These are phyloP conservation scores for Periophthalmodon schlosseri DNA, from an alignment of 2,113 vertebrate species.

Conservation along the genomic window DNA sequence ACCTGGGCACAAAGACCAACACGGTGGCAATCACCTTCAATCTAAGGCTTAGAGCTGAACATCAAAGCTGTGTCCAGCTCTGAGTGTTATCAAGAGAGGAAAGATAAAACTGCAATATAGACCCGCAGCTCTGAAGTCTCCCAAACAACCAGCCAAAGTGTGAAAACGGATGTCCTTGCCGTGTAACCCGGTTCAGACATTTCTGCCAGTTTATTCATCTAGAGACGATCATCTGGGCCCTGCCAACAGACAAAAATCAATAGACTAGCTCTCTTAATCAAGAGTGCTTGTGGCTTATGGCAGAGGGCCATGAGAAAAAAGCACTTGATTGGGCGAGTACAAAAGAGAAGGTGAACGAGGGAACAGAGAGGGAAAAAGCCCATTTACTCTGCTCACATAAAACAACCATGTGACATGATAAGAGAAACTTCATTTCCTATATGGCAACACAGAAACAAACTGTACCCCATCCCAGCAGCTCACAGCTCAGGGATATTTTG, in stretches of 20 bases:
- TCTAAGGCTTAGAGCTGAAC: not conserved
- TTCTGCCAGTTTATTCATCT: constrained; percentile 13
- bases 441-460: constrained; percentile 25
- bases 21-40: not conserved
- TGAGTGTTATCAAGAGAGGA: not conserved
- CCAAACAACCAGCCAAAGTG: not conserved
- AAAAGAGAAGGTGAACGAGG: constrained; percentile 43
- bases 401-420: not conserved
- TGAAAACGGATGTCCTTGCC: constrained; percentile 36
- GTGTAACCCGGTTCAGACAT: constrained; percentile 29
- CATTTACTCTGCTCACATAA: not conserved
- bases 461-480: constrained; percentile 28
- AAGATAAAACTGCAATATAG: not conserved
- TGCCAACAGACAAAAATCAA: constrained; percentile 60
- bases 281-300: constrained; percentile 59
- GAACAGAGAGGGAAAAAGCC: constrained; percentile 14
- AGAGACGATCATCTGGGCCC: constrained; percentile 36
- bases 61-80: not conserved
- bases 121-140: not conserved
- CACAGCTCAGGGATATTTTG: constrained; percentile 36
- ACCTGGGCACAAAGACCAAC: not conserved
- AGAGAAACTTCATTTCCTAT: constrained; percentile 11
- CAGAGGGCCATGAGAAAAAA: constrained; percentile 49
- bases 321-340: constrained; percentile 53
- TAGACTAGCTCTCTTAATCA: constrained; percentile 62